These are phyloP conservation scores for Synanthedon formicaeformis DNA, from an alignment of 2,888 invertebrate genomes.

Conservation along the genomic window DNA sequence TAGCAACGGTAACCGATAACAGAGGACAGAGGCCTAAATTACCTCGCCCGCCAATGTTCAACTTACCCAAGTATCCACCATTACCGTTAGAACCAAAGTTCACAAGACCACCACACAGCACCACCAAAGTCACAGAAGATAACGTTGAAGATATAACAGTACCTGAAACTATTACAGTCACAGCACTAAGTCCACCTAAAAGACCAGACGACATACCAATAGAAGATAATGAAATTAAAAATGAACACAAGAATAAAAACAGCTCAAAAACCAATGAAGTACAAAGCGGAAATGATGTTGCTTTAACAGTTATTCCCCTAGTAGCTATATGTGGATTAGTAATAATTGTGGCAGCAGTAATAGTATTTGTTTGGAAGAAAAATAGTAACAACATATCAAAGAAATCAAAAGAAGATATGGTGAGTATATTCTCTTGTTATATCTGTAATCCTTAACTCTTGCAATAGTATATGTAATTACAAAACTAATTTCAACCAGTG, in stretches of 20 bases:
- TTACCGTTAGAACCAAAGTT: constrained; percentile 25
- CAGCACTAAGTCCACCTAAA: constrained; percentile 31
- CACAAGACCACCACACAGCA: constrained; percentile 26
- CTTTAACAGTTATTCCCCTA: constrained; percentile 78
- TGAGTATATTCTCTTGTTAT: constrained; percentile 29
- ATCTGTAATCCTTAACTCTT: too few relatives aligned
- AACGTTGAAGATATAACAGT: constrained; percentile 30
- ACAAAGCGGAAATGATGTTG: constrained; percentile 59
- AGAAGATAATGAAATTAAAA: constrained; percentile 18
- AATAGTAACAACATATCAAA: constrained; percentile 75
- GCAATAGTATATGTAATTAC: too few relatives aligned
- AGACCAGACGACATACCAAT: constrained; percentile 30
- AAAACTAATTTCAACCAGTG: too few relatives aligned
- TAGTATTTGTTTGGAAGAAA: constrained; percentile 78
- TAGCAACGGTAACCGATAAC: constrained; percentile 46
- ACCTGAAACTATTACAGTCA: constrained; percentile 40
- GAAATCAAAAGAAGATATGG: constrained; percentile 80
- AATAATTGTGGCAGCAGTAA: constrained; percentile 74
- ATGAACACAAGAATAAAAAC: constrained; percentile 27
- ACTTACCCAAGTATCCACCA: constrained; percentile 23
- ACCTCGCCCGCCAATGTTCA: constrained; percentile 21
- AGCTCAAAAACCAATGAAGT: constrained; percentile 34
- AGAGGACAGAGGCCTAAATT: constrained; percentile 27
- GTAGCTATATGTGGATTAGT: constrained; percentile 78
- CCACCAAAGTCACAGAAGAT: constrained; percentile 40